phyloP scores from a whole-genome alignment of 53 echinoderm and acorn worm genomes.

The Antedon mediterranea region DNA sequence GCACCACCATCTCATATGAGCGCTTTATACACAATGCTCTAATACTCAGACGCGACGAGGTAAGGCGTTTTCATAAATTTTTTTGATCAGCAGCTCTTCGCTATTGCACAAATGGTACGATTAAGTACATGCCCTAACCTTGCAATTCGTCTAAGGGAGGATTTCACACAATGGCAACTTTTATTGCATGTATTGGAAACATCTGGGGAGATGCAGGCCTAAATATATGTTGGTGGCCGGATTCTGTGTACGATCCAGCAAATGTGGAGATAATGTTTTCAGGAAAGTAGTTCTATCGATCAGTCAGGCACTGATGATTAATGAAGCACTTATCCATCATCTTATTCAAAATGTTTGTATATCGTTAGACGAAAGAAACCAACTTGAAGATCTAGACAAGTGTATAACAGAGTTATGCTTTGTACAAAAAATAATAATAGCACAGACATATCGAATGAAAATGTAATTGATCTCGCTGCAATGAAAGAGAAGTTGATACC shows the following conservation, averaged over 20 bases:
- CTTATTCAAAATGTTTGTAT: conserved; percentile 2
- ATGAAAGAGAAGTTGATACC: conserved; percentile 1
- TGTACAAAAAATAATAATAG: not conserved
- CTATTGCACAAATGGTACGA: conserved; percentile 19
- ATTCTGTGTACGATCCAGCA: conserved; percentile 20
- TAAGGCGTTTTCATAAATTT: conserved; percentile 12
- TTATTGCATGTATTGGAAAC: conserved; percentile 25
- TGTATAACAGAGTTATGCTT: not conserved
- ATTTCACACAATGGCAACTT: conserved; percentile 20
- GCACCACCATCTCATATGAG: conserved; percentile 20
- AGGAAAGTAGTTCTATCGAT: conserved; percentile 27
- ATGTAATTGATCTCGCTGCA: not conserved
- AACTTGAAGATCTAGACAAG: not conserved
- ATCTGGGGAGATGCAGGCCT: conserved; percentile 28
- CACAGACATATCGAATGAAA: not conserved
- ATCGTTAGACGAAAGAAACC: not conserved
- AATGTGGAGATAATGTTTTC: conserved; percentile 20
- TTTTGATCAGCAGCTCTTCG: conserved; percentile 24
- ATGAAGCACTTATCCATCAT: conserved; percentile 13
- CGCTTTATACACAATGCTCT: conserved; percentile 16
- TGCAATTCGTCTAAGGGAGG: conserved; percentile 22
- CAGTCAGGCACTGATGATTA: conserved; percentile 12
- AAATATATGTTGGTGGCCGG: conserved; percentile 8
- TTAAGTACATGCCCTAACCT: conserved; percentile 11
- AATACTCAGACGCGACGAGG: conserved; percentile 2